Conservation (phyloP, 2,797 vertebrate genomes). For the Sebastes aleutianus region DNA sequence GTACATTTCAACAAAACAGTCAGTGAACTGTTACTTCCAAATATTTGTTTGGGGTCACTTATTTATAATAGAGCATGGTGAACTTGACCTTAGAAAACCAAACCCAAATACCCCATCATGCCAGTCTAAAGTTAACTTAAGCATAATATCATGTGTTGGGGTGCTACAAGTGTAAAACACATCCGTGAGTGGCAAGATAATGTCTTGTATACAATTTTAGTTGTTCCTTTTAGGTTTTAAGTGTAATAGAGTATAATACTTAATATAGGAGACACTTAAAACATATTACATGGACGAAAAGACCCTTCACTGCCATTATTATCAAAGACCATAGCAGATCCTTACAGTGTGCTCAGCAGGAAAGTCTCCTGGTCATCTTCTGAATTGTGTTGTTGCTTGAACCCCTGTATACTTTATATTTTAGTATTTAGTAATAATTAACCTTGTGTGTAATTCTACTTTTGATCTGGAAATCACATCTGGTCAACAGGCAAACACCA, state of each 20-base stretch:
- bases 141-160: too few species aligned
- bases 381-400: neutral
- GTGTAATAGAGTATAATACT: too few species aligned
- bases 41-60: neutral
- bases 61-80: neutral
- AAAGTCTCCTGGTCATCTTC: neutral
- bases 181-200: neutral
- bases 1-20: too few species aligned
- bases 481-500: neutral
- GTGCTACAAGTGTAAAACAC: neutral
- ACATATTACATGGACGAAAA: too few species aligned
- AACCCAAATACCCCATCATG: neutral
- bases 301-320: neutral
- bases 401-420: too few species aligned
- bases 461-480: neutral
- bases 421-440: neutral
- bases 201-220: neutral
- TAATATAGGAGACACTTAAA: too few species aligned
- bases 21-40: neutral
- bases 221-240: neutral
- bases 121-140: neutral
- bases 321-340: neutral
- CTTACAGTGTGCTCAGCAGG: neutral
- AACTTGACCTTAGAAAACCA: neutral
- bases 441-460: neutral